Evolutionary conservation across 53 echinoderm and acorn worm species (phyloP).

Genomic region (Mesocentrotus franciscanus): DNA sequence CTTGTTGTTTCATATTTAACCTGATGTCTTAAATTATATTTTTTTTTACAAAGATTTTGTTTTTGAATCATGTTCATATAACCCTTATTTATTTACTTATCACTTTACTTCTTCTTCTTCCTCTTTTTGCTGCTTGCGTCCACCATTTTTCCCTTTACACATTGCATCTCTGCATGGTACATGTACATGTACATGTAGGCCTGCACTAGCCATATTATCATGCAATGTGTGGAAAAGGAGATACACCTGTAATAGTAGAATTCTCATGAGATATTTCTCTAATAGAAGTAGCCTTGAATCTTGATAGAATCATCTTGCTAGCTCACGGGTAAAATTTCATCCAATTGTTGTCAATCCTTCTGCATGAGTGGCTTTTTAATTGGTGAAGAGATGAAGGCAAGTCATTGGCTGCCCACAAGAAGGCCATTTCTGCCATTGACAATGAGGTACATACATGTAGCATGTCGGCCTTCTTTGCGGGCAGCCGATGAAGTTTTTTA

Average conservation of each 20-base stretch:
- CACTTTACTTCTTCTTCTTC: no score
- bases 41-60: background rate
- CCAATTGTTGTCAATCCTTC: background rate
- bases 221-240: background rate
- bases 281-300: background rate
- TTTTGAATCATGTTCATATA: background rate
- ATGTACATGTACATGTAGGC: background rate
- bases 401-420: no score
- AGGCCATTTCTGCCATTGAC: no score
- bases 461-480: no score
- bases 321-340: background rate
- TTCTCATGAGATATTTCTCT: background rate
- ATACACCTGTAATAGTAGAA: background rate
- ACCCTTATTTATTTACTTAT: no score
- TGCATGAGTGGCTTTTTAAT: background rate
- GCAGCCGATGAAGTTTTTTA: background rate
- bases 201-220: background rate
- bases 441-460: no score
- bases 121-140: no score
- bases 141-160: background rate
- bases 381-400: background rate
- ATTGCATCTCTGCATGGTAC: background rate
- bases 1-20: background rate
- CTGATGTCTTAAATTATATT: no score
- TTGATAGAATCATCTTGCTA: background rate